Evolutionary conservation across 2,888 invertebrate species (phyloP), one percentile per base, ranked within the genome.

Genomic region (Morinoia aosen): DNA sequence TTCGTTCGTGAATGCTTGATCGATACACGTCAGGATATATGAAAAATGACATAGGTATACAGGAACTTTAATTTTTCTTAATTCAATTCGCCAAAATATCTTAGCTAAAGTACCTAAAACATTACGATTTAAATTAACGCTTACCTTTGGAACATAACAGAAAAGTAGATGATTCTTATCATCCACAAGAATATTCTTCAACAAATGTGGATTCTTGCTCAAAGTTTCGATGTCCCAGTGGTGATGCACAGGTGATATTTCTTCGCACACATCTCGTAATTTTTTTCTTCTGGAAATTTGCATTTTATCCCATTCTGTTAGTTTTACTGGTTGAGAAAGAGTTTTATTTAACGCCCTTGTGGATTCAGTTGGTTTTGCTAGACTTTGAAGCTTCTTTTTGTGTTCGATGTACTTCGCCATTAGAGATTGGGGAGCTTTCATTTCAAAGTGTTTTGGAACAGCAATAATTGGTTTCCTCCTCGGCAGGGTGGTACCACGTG

Each of bases 131-230:
- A 61, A 12, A 61, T 61, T 12, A 33, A 76, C 8, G 76, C 76
- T 98, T 98, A 98, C 98, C 98, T 99, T 99, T 96, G 99, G 99
- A 96, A 99, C 99, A 97, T 99, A 99, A 97, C 99, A 99, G 97
- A 99, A 99, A 19, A 99, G 97, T n/a, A 99, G 97, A 97, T 98
- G 98, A 97, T 99, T 98, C 96, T 98, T 98, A 97, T 98, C 98
- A 97, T 99, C 98, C 40, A 99, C 98, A 96, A 99, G 97, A 97
- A 99, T 98, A 97, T 99, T 99, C 97, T 98, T 98, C 97, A 98
- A 98, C 97, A 98, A 98, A 96, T 97, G 97, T 1, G 76, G 95
- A 96, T 97, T 94, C 97, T 90, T 39, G 39, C 90, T 90, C 90
- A 76, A 76, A 76, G 76, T 76, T 76, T 19, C 25, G 76, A 76